Base-by-base conservation (phyloP, 2,113 vertebrate genomes). In the Hirundichthys speculiger region DNA sequence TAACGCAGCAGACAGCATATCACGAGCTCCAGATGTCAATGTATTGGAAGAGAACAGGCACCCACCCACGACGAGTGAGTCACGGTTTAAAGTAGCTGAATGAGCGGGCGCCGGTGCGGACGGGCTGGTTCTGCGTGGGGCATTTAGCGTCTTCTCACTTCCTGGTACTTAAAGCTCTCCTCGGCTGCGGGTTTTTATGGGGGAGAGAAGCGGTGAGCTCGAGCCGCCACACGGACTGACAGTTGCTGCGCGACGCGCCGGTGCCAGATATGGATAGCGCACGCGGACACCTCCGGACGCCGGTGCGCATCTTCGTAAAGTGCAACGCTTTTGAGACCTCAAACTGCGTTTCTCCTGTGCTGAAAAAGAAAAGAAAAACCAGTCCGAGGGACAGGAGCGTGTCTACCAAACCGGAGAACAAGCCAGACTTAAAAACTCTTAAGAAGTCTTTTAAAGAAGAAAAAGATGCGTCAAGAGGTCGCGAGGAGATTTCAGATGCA, bases 381-480 rank as follows among this genome's bases (percentile, higher is more conserved):
- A 7, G 30, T 34, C 6, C 40, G 16, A 7, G 0, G 7, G 41
- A 38, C 22, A 21, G 6, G 0, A 8, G 2, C 16, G 22, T 19
- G 25, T n/a, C 12, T 0, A 6, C 19, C 0, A 3, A 51, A 47
- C 12, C 27, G 42, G 27, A 54, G 20, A 43, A 19, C 0, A 34
- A 30, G 21, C 10, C 5, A 18, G 22, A 61, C 47, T 41, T 39
- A 50, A 61, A 21, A 8, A 41, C 25, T 59, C 77, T 68, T 43
- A 15, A n/a, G 12, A 50, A 15, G 14, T 14, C 47, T 63, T 52
- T 19, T 22, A 13, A 21, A 41, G 71, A 63, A 48, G 66, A 53
- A 51, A 90, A 66, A 85, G 83, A 95, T 95, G 94, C 62, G 83
- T 73, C 58, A 75, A 64, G 79, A 80, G 67, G 75, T 81, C 5